Percentiles rank a stretch among this genome's conserved stretches.
Evolutionary conservation across 2,888 invertebrate genomes (phyloP).

Genomic region (Dolichopus griseipennis): DNA sequence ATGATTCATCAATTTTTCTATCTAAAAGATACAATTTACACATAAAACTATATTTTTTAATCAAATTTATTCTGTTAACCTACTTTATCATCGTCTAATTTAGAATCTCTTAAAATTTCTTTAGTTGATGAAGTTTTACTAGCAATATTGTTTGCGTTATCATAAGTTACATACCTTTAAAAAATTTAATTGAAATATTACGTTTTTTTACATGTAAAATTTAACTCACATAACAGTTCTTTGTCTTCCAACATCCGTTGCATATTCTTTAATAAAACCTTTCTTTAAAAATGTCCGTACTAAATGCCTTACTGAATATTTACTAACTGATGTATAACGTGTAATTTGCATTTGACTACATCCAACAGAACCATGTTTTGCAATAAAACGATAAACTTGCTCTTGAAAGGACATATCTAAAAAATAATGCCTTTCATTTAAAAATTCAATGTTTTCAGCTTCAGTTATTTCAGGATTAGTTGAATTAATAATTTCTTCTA

Average conservation of each 20-base stretch:
- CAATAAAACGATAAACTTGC: conserved; percentile 48
- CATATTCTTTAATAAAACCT: conserved; percentile 44
- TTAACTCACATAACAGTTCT: conserved; percentile 44
- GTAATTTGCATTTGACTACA: conserved; percentile 44
- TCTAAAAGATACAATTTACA: background rate
- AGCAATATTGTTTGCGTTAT: background rate
- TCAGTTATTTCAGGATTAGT: background rate
- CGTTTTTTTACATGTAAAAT: background rate
- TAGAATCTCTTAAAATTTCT: background rate
- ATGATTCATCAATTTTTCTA: background rate
- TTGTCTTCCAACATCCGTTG: conserved; percentile 50
- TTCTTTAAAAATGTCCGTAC: conserved; percentile 41
- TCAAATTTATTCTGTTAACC: background rate
- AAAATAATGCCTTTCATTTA: conserved; percentile 27
- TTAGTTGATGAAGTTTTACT: background rate
- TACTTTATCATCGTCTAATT: background rate
- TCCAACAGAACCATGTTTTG: conserved; percentile 46
- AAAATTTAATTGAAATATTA: background rate
- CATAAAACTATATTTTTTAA: background rate
- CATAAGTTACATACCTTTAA: conserved; percentile 15
- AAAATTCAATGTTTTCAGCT: conserved; percentile 12
- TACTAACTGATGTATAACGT: conserved; percentile 40
- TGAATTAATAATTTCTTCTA: conserved; percentile 43
- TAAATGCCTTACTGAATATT: conserved; percentile 44
- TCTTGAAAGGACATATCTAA: conserved; percentile 41